Percentiles rank a stretch among this genome's conserved stretches.
These are phyloP conservation scores for Xiphophorus couchianus DNA, from an alignment of 2,113 vertebrate genomes.

Conservation along the genomic window DNA sequence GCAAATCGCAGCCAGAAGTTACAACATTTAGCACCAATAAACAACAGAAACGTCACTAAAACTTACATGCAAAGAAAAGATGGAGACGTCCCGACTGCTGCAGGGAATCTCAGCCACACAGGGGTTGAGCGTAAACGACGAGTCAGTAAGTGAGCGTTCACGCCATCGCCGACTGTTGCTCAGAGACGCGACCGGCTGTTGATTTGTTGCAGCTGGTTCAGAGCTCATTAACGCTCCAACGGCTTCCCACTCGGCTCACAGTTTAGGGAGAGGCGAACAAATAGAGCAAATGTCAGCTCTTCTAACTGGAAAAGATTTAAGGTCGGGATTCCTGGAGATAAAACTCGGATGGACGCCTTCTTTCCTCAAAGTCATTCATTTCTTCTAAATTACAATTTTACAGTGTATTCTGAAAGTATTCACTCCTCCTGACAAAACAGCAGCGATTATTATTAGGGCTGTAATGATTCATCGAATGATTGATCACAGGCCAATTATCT, in stretches of 20 bases:
- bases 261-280: conserved; percentile 23
- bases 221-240: conserved; percentile 50
- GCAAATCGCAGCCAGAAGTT: not conserved
- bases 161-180: conserved; percentile 65
- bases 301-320: not conserved
- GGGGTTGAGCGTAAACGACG: conserved; percentile 48
- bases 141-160: conserved; percentile 63
- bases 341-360: too few relatives aligned
- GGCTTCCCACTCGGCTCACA: not conserved
- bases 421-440: too few relatives aligned
- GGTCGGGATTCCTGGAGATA: too few relatives aligned
- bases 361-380: too few relatives aligned
- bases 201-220: conserved; percentile 64
- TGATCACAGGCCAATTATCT: too few relatives aligned
- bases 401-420: too few relatives aligned
- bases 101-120: conserved; percentile 49
- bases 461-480: too few relatives aligned
- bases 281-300: not conserved
- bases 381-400: too few relatives aligned
- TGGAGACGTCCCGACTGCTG: conserved; percentile 35
- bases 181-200: conserved; percentile 51
- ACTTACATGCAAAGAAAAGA: conserved; percentile 31
- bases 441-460: too few relatives aligned
- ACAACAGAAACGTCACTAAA: not conserved
- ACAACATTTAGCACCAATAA: not conserved